Conservation (phyloP, 2,888 invertebrate species). For the Scotopteryx bipunctaria region DNA sequence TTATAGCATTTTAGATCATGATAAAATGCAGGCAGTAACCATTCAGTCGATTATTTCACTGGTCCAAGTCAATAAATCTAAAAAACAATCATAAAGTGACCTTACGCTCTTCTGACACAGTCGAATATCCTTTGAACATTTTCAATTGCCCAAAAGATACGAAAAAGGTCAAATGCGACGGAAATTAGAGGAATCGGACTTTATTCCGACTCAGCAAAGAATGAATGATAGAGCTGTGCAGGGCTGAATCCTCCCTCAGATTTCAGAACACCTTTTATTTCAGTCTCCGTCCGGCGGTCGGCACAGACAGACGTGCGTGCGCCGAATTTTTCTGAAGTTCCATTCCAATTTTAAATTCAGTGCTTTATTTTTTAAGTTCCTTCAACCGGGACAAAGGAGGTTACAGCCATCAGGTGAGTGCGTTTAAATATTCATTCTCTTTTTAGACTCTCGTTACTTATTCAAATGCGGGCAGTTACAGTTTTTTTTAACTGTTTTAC, state of each 20-base stretch:
- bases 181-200: conserved; percentile 54
- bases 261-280: conserved; percentile 46
- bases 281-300: conserved; percentile 54
- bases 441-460: conserved; percentile 45
- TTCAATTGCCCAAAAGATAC: conserved; percentile 47
- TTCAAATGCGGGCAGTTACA: conserved; percentile 46
- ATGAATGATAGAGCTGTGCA: conserved; percentile 47
- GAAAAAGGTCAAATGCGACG: conserved; percentile 59
- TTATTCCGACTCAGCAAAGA: conserved; percentile 43
- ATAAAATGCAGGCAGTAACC: conserved; percentile 2
- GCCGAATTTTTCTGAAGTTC: conserved; percentile 43
- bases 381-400: conserved; percentile 39
- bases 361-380: conserved; percentile 45
- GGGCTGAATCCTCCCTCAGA: conserved; percentile 49
- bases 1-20: background rate
- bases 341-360: conserved; percentile 47
- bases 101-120: conserved; percentile 21
- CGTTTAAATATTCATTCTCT: conserved; percentile 48
- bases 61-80: conserved; percentile 14
- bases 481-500: conserved; percentile 53
- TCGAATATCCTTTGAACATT: conserved; percentile 39
- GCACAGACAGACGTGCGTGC: conserved; percentile 40
- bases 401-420: conserved; percentile 47
- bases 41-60: conserved; percentile 16
- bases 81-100: conserved; percentile 11